Base-by-base conservation (phyloP, 2,888 invertebrate species). In the Argynnis bischoffii region DNA sequence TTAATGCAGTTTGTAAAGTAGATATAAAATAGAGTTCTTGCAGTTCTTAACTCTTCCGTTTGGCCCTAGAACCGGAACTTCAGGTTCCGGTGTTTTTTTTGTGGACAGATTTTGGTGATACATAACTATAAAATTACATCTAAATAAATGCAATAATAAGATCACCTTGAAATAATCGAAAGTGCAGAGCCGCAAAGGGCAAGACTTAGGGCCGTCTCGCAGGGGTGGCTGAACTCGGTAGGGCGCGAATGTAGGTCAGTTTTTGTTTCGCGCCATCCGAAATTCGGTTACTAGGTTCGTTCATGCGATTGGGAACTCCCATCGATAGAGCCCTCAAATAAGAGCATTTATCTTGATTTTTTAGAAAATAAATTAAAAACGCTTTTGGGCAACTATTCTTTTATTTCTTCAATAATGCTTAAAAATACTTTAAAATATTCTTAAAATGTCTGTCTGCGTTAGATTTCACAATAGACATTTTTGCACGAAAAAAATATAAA, bases 241-340 rank as follows among this genome's bases (percentile, higher is more conserved):
- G 90, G 91, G 91, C 88, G 89, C 87, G 80, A 78, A 92, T 90
- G 88, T 92, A 91, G 92, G 92, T 92, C 92, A 92, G 90, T 90
- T 92, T 92, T 92, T 92, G 92, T 92, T 91, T 89, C 88, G 90
- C 91, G 89, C 87, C 87, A 85, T 83, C 86, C 90, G 86, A 92
- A 92, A 90, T 92, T 92, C 92, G 92, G 92, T 92, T 91, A 92
- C 85, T 92, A 78, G 90, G 89, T 88, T 83, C 64, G 64, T 67
- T 72, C 71, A 67, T 64, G 70, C 66, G 63, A 74, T 72, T 69
- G 68, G 69, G 65, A 71, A 70, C 55, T 64, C 61, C 48, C 69
- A 56, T 61, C 80, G 75, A 79, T 81, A 77, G 74, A 60, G 31
- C 35, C 59, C 59, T 72, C 59, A 66, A 72, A 46, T 13, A 18